Conservation (phyloP, 2,888 invertebrate species). For the Orthosia incerta region DNA sequence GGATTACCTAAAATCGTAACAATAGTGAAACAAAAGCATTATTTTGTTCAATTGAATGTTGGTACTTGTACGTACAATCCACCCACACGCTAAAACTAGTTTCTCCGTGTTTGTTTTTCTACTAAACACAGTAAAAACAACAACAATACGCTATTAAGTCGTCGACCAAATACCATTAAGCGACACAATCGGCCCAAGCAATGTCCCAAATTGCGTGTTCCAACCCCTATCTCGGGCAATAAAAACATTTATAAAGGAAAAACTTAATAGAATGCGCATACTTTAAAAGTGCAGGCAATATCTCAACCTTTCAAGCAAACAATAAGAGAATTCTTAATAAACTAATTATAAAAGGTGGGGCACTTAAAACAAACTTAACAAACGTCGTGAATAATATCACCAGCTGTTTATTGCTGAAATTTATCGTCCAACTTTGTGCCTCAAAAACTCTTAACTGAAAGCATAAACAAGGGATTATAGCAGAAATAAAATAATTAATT, state of each 20-base stretch:
- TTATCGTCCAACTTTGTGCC: constrained; percentile 85
- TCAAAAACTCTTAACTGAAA: constrained; percentile 86
- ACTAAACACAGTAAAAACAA: constrained; percentile 41
- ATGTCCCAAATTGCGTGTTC: constrained; percentile 47
- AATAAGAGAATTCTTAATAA: constrained; percentile 80
- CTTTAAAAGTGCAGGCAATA: constrained; percentile 68
- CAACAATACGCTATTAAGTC: constrained; percentile 34
- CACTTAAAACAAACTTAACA: constrained; percentile 86
- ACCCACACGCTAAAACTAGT: constrained; percentile 9
- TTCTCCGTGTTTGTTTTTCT: constrained; percentile 6
- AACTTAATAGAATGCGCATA: constrained; percentile 52
- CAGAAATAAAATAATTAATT: constrained; percentile 82
- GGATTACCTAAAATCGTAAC: constrained; percentile 4
- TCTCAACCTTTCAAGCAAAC: constrained; percentile 66
- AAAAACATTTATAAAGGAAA: constrained; percentile 58
- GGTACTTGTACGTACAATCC: not conserved
- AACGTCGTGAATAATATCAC: constrained; percentile 88
- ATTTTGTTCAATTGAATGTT: constrained; percentile 1
- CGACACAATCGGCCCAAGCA: constrained; percentile 35
- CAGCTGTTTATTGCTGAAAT: constrained; percentile 87
- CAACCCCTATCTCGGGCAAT: constrained; percentile 48
- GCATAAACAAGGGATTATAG: constrained; percentile 85
- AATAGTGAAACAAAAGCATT: not conserved
- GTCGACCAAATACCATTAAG: constrained; percentile 38
- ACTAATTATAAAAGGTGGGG: constrained; percentile 83